Percentiles rank a stretch among this genome's conserved stretches.
Evolutionary conservation across 92 coral and sea anemone genomes (phyloP).

Genomic region (Epizoanthus scotinus): DNA sequence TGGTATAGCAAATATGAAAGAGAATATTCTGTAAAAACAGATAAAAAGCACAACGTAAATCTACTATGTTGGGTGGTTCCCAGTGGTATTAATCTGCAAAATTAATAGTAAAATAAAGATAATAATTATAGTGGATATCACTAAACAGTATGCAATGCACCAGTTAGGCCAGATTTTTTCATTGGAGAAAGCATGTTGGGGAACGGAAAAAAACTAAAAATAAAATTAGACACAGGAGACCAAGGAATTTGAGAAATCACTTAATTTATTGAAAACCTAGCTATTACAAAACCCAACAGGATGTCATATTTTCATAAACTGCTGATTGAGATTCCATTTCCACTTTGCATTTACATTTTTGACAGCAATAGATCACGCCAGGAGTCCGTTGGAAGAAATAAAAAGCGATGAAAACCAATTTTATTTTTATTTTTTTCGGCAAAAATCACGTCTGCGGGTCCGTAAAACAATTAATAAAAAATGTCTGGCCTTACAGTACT

Average conservation of each 20-base stretch:
- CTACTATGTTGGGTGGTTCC: too few relatives aligned
- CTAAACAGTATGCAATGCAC: too few relatives aligned
- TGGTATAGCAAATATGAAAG: constrained; percentile 76
- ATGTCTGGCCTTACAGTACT: not conserved
- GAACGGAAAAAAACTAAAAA: too few relatives aligned
- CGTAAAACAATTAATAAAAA: not conserved
- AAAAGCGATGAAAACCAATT: not conserved
- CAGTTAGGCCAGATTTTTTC: too few relatives aligned
- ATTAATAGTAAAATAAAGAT: too few relatives aligned
- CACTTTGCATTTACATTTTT: not conserved
- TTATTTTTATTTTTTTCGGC: not conserved
- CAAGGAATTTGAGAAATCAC: not conserved
- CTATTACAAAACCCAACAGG: constrained; percentile 5
- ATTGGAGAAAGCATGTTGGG: too few relatives aligned
- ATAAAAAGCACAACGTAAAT: not conserved
- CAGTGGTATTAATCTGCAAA: too few relatives aligned
- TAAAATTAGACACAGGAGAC: constrained; percentile 2
- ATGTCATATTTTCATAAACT: too few relatives aligned
- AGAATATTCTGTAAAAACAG: constrained; percentile 57
- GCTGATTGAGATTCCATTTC: not conserved
- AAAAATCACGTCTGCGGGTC: too few relatives aligned
- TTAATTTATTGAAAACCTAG: not conserved
- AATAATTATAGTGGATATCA: too few relatives aligned
- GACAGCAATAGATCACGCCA: too few relatives aligned
- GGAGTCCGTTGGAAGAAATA: not conserved